Percentiles rank a stretch among this genome's conserved stretches.
These are phyloP conservation scores for Psittacus erithacus DNA, from an alignment of 2,113 vertebrate species.

Conservation along the genomic window DNA sequence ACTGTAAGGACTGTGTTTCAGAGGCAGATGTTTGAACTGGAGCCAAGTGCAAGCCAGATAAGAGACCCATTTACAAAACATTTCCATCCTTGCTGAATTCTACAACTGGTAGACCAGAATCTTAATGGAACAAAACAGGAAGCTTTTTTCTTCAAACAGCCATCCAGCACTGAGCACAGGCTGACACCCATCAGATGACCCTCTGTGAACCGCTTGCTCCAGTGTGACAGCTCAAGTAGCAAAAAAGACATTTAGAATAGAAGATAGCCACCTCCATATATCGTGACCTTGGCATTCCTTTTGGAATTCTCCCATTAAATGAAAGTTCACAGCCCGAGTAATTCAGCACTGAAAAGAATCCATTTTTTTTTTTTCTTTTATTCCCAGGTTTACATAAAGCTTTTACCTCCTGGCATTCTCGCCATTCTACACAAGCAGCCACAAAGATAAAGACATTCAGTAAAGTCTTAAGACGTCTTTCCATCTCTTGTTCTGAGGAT, in stretches of 20 bases:
- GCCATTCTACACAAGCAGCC: not conserved
- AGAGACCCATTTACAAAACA: conserved; percentile 30
- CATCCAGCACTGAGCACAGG: not conserved
- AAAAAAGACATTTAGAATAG: not conserved
- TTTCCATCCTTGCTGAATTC: conserved; percentile 10
- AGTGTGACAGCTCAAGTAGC: not conserved
- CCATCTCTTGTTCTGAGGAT: not conserved
- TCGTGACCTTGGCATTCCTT: not conserved
- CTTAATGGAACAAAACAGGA: conserved; percentile 37
- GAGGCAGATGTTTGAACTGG: conserved; percentile 10
- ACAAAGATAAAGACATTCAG: not conserved
- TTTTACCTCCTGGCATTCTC: not conserved
- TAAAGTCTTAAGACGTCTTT: not conserved
- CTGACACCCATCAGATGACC: conserved; percentile 30
- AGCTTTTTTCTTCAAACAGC: conserved; percentile 31
- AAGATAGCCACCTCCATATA: not conserved
- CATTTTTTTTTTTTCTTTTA: not conserved
- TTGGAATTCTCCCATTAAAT: not conserved
- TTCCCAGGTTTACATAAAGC: not conserved
- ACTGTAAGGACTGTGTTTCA: not conserved
- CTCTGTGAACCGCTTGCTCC: not conserved
- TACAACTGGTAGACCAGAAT: not conserved
- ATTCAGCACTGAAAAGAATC: not conserved
- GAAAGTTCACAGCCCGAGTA: not conserved
- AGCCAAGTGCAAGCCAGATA: conserved; percentile 32